Evolutionary conservation across 2,888 invertebrate species (phyloP).

Genomic region (Mycalesis mineus): DNA sequence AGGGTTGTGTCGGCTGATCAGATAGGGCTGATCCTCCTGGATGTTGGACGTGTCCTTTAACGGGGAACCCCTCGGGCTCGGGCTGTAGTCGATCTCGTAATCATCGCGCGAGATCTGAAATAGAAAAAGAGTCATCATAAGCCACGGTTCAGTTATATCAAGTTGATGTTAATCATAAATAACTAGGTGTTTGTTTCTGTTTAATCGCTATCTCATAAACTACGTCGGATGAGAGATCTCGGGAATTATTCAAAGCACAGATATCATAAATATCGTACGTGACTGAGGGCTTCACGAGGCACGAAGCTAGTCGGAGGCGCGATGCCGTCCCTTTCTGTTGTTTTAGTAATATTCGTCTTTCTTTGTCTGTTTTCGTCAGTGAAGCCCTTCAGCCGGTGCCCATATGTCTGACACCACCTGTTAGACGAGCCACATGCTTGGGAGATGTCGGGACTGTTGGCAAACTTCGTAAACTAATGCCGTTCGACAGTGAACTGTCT

Average conservation of each 20-base stretch:
- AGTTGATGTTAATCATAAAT: slow-evolving; percentile 9
- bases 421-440: slow-evolving; percentile 48
- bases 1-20: slow-evolving; percentile 72
- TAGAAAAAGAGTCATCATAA: slow-evolving; percentile 38
- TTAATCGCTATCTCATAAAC: slow-evolving; percentile 32
- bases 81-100: slow-evolving; percentile 66
- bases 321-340: slow-evolving; percentile 47
- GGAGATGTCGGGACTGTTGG: slow-evolving; percentile 28
- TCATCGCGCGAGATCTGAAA: slow-evolving; percentile 72
- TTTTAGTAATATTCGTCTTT: slow-evolving; percentile 39
- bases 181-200: slow-evolving; percentile 13
- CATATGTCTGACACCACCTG: slow-evolving; percentile 67
- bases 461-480: slow-evolving; percentile 27
- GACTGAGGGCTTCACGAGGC: slow-evolving; percentile 31
- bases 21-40: slow-evolving; percentile 61
- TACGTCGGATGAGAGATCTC: slow-evolving; percentile 38
- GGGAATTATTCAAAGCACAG: slow-evolving; percentile 50
- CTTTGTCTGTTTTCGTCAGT: slow-evolving; percentile 48
- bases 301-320: slow-evolving; percentile 38
- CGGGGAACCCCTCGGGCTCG: slow-evolving; percentile 66
- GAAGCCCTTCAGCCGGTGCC: slow-evolving; percentile 60
- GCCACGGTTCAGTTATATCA: slow-evolving; percentile 3
- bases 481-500: slow-evolving; percentile 49
- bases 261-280: slow-evolving; percentile 52
- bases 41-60: slow-evolving; percentile 70